These are phyloP conservation scores for Arnoldichthys spilopterus DNA, from an alignment of 2,797 vertebrate genomes.

Conservation along the genomic window DNA sequence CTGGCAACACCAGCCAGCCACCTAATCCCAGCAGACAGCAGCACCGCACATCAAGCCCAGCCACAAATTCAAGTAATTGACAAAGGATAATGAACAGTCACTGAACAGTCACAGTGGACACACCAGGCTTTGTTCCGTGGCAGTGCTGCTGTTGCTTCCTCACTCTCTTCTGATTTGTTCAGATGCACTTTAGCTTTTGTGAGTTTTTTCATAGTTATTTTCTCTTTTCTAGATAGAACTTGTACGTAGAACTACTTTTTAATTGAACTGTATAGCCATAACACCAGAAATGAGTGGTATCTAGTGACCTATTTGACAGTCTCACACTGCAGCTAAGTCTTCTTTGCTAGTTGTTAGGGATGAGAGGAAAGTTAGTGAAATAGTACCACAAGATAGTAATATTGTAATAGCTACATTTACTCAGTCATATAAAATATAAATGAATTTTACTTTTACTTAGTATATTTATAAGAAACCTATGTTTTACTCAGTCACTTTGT, in stretches of 20 bases:
- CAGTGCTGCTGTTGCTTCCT: neutral
- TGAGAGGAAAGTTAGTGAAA: no score
- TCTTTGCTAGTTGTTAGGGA: no score
- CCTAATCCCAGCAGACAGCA: constrained; percentile 80
- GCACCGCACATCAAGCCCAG: constrained; percentile 77
- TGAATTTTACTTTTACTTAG: no score
- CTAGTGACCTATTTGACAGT: no score
- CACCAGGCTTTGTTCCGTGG: neutral
- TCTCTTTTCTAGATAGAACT: neutral
- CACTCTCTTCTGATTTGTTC: constrained; percentile 6
- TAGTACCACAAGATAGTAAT: no score
- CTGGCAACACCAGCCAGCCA: constrained; percentile 78
- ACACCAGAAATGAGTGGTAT: neutral
- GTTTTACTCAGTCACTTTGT: no score
- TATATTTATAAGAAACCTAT: no score
- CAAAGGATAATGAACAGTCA: constrained; percentile 73
- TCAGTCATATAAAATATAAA: no score
- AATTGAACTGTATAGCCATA: neutral
- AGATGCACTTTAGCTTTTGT: neutral
- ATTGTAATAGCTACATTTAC: no score
- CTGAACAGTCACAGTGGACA: constrained; percentile 60
- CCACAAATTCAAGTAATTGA: constrained; percentile 84
- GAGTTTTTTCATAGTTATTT: neutral
- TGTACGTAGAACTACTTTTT: neutral
- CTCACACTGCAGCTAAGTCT: no score